Evolutionary conservation across 1,140 invertebrate genomes (phyloP).

Genomic region (Potamilus streckersoni): DNA sequence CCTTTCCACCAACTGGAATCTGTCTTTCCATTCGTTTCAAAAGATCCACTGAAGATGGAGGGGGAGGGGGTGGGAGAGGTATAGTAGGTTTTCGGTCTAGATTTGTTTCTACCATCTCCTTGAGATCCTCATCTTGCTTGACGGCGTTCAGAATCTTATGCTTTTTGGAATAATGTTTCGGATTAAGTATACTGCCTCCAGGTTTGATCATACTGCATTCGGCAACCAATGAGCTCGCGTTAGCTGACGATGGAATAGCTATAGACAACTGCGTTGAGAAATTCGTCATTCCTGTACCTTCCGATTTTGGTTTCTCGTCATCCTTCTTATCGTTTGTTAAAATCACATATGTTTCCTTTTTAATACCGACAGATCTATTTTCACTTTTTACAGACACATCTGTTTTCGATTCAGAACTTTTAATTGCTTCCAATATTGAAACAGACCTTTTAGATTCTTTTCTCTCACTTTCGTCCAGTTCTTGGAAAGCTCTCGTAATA

Average conservation of each 20-base stretch:
- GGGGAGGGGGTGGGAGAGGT: too few relatives aligned
- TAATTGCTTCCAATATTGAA: constrained; percentile 19
- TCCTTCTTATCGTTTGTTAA: background rate
- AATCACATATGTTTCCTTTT: constrained; percentile 17
- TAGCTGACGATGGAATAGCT: constrained; percentile 2
- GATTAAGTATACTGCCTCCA: background rate
- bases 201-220: background rate
- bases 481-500: constrained; percentile 23
- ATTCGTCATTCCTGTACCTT: background rate
- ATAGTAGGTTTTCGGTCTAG: too few relatives aligned
- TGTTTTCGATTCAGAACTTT: constrained; percentile 18
- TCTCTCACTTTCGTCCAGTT: constrained; percentile 26
- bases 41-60: constrained; percentile 3
- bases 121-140: constrained; percentile 33
- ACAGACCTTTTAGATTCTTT: constrained; percentile 22
- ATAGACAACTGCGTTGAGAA: background rate
- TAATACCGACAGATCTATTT: too few relatives aligned
- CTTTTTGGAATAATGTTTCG: constrained; percentile 27
- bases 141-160: constrained; percentile 39
- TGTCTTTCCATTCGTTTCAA: constrained; percentile 25
- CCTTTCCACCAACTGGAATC: constrained; percentile 7
- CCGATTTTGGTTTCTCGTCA: background rate
- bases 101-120: constrained; percentile 19
- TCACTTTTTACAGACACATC: too few relatives aligned
- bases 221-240: background rate